Evolutionary conservation across 2,113 vertebrate species (phyloP), one percentile per base, ranked within the genome.

Genomic region (Albula glossodonta): DNA sequence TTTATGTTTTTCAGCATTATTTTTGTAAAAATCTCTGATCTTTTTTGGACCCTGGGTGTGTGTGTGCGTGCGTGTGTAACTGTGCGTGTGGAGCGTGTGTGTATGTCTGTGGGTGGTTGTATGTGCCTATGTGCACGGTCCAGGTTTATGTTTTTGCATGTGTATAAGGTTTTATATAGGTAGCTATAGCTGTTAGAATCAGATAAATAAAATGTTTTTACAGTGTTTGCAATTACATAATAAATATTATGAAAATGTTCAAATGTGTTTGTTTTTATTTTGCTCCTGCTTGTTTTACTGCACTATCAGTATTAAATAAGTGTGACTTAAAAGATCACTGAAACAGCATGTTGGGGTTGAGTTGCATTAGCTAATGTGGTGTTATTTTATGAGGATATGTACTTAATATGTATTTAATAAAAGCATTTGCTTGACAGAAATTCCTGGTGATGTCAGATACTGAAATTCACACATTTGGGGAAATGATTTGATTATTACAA

Each of bases 171-270:
- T 82, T 83, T 86, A 49, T 57, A 57, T 86, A 63, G 57, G 63
- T 81, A 86, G 49, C 63, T 6, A n/a, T 83, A 83, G 70, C 51
- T 63, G 2, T 57, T 25, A 79, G 85, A 51, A 83, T 56, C 81
- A 74, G n/a, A 83, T 50, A 25, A 86, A 50, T 17, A 41, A 22
- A 83, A 78, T 83, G 70, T 86, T 86, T 86, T 83, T 86, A 86
- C 80, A 31, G 63, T 86, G 81, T 86, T 83, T 53, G 60, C 70
- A 86, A 85, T 79, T 78, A 78, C 51, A 57, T 57, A 78, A 86
- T 84, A 84, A 84, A 84, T 74, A 25, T 83, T 12, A 51, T 86
- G 66, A 82, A 70, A 86, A 81, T 82, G 7, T 60, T 80, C 49
- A 31, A 80, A 80, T 80, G 78, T 80, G 13, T 80, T 80, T 8